These are phyloP conservation scores for Proteles cristata DNA, from an alignment of 2,113 vertebrate species.

Conservation along the genomic window DNA sequence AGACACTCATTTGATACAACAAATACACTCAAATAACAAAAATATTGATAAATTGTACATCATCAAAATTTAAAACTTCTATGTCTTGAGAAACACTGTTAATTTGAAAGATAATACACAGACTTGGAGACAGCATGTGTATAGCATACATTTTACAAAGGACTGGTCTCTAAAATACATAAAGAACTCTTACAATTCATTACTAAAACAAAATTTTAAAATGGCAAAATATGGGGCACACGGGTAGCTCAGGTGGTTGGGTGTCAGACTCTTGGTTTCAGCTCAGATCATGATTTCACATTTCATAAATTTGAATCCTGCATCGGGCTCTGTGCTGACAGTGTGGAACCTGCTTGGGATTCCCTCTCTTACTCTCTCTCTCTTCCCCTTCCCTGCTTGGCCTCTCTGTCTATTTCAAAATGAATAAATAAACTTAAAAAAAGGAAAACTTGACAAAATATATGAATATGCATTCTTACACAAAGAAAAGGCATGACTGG, in stretches of 20 bases:
- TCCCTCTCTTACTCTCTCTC: no score
- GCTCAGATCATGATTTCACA: no score
- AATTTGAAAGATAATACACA: not conserved
- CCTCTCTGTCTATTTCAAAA: no score
- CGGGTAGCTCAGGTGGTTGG: no score
- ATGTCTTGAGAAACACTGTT: not conserved
- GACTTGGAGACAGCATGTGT: not conserved
- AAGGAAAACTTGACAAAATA: not conserved
- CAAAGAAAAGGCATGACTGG: not conserved
- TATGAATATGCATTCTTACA: not conserved
- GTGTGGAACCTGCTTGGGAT: no score
- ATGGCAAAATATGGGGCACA: not conserved
- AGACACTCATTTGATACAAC: not conserved
- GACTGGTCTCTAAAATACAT: not conserved
- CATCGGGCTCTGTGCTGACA: no score
- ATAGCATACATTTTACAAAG: not conserved
- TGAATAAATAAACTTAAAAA: no score
- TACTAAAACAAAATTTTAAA: not conserved
- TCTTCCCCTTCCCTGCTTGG: no score
- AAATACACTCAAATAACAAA: not conserved
- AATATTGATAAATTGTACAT: not conserved
- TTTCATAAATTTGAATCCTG: no score
- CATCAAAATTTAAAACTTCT: not conserved
- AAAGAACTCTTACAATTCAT: not conserved
- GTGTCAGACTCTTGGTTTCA: no score